Evolutionary conservation across 2,113 vertebrate genomes (phyloP).

Genomic region (Holacanthus passer): DNA sequence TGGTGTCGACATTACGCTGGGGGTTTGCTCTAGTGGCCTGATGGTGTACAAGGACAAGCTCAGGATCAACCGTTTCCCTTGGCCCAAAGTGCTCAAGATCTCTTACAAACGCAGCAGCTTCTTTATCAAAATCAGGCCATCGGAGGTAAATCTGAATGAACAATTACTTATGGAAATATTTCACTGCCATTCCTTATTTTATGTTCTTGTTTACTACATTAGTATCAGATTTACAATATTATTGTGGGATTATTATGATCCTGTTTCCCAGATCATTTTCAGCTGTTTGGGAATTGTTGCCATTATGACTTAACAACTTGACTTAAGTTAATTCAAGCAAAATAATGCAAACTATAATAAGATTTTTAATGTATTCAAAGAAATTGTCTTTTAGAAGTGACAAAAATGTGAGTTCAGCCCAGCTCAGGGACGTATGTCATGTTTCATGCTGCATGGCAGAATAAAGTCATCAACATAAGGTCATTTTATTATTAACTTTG

Average conservation of each 20-base stretch:
- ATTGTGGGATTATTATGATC: conserved; percentile 4
- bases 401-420: background rate
- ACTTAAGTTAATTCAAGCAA: no score
- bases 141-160: conserved; percentile 86
- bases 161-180: background rate
- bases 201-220: background rate
- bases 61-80: conserved; percentile 95
- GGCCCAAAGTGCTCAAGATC: conserved; percentile 98
- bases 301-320: background rate
- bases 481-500: background rate
- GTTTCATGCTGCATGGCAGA: background rate
- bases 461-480: background rate
- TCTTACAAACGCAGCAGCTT: conserved; percentile 98
- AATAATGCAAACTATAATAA: no score
- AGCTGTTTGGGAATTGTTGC: background rate
- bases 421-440: background rate
- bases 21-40: conserved; percentile 95
- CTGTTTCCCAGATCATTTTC: background rate
- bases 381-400: conserved; percentile 1
- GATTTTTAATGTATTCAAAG: background rate
- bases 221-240: background rate
- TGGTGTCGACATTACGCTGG: conserved; percentile 94
- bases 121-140: conserved; percentile 94
- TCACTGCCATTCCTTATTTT: background rate
- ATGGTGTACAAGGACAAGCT: conserved; percentile 97